phyloP scores from a whole-genome alignment of 2,888 invertebrate genomes.

The Dugesia japonica region DNA sequence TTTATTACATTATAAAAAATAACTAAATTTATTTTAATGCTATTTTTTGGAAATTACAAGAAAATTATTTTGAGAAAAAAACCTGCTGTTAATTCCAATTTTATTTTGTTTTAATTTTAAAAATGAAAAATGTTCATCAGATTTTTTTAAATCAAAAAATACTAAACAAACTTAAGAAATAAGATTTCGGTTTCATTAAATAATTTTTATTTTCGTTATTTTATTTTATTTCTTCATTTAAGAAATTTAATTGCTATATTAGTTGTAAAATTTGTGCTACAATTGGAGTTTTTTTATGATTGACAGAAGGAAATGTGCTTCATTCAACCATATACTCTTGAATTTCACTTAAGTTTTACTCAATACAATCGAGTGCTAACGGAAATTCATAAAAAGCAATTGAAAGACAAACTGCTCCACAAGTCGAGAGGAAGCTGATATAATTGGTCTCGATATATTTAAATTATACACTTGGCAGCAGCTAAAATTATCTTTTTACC shows the following conservation, averaged over 20 bases:
- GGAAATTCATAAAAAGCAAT: background rate
- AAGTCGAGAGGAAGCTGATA: background rate
- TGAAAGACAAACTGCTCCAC: background rate
- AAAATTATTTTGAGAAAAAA: no score
- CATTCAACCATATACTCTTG: background rate
- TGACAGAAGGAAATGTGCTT: background rate
- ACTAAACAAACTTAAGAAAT: no score
- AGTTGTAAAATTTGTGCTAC: background rate
- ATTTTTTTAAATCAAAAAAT: background rate
- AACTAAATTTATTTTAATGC: no score
- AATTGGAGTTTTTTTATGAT: background rate
- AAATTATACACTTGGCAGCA: background rate
- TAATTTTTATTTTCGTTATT: background rate
- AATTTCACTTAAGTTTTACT: background rate
- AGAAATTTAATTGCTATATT: no score
- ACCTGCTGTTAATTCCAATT: no score
- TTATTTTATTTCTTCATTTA: background rate
- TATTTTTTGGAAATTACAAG: no score
- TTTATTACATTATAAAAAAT: no score
- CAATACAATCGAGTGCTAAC: background rate
- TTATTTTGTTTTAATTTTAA: no score
- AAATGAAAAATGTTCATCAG: no score
- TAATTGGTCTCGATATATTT: background rate
- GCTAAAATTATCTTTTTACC: background rate
- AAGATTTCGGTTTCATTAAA: background rate